Evolutionary conservation across 2,888 invertebrate genomes (phyloP).

Genomic region (Torymus texanus): DNA sequence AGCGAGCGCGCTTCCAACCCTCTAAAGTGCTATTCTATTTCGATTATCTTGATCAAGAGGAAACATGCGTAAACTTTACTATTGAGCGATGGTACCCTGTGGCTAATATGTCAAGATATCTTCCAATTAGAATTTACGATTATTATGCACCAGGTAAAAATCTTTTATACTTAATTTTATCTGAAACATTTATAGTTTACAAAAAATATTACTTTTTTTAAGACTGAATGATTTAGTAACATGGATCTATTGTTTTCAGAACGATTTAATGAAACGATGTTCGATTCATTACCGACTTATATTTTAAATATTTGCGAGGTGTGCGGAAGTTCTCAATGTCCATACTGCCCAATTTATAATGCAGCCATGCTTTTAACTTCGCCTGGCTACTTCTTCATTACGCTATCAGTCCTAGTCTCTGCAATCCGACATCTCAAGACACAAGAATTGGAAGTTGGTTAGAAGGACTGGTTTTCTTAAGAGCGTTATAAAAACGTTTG

Average conservation of each 20-base stretch:
- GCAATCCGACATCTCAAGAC: conserved; percentile 64
- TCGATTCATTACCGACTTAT: conserved; percentile 90
- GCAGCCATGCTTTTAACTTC: conserved; percentile 75
- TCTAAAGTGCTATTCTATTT: conserved; percentile 94
- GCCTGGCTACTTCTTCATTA: conserved; percentile 64
- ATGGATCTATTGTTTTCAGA: conserved; percentile 78
- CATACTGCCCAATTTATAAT: conserved; percentile 93
- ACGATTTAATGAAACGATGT: conserved; percentile 93
- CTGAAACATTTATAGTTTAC: too few relatives aligned
- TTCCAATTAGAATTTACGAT: conserved; percentile 93
- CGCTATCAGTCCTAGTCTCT: conserved; percentile 60
- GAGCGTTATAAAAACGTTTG: neutral
- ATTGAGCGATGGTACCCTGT: conserved; percentile 97
- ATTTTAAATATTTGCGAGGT: conserved; percentile 94
- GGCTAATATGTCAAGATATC: conserved; percentile 95
- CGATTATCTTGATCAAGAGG: conserved; percentile 88
- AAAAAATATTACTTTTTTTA: too few relatives aligned
- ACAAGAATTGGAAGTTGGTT: conserved; percentile 65
- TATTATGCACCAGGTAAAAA: conserved; percentile 95
- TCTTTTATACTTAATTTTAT: too few relatives aligned
- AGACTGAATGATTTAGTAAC: neutral
- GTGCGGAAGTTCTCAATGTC: conserved; percentile 95
- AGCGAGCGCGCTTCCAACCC: conserved; percentile 88
- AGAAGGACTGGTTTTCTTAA: conserved; percentile 36
- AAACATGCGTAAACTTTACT: conserved; percentile 93